A percentile compares a stretch with the other conserved stretches of the same genome.
These are phyloP conservation scores for Megalops cyprinoides DNA, from an alignment of 2,797 vertebrate species.

Conservation along the genomic window DNA sequence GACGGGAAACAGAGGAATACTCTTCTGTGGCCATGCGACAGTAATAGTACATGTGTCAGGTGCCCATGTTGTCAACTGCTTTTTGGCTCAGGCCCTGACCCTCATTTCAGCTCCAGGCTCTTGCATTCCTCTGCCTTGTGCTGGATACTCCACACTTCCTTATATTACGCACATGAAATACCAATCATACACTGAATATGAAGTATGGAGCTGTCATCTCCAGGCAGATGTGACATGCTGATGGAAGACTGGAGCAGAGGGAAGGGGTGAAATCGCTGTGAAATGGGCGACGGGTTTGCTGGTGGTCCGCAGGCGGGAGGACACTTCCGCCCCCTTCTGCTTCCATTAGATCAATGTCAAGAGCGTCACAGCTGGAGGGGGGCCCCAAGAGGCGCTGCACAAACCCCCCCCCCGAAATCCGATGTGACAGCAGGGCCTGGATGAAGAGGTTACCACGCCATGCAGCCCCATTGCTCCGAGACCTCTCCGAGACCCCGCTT, in stretches of 20 bases:
- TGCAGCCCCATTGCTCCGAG: constrained; percentile 28
- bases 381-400: constrained; percentile 45
- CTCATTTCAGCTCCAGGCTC: background rate
- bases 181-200: background rate
- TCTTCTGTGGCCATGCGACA: background rate
- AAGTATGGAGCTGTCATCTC: background rate
- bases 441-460: constrained; percentile 33
- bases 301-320: background rate
- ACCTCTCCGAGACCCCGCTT: background rate
- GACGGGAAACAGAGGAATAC: background rate
- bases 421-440: constrained; percentile 44
- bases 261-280: background rate
- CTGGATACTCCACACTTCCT: background rate
- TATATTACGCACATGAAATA: background rate
- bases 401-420: constrained; percentile 54
- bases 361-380: constrained; percentile 33
- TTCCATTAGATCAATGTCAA: constrained; percentile 55
- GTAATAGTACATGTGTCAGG: too few relatives aligned
- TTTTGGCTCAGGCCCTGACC: too few relatives aligned
- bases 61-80: too few relatives aligned
- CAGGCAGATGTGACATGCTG: background rate
- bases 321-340: constrained; percentile 48
- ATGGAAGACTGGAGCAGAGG: background rate
- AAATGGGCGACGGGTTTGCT: background rate
- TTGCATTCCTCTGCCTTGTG: background rate